A percentile compares a stretch with the other conserved stretches of the same genome.
These are phyloP conservation scores for Thryonomys swinderianus DNA, from an alignment of 2,113 vertebrate genomes.

Conservation along the genomic window DNA sequence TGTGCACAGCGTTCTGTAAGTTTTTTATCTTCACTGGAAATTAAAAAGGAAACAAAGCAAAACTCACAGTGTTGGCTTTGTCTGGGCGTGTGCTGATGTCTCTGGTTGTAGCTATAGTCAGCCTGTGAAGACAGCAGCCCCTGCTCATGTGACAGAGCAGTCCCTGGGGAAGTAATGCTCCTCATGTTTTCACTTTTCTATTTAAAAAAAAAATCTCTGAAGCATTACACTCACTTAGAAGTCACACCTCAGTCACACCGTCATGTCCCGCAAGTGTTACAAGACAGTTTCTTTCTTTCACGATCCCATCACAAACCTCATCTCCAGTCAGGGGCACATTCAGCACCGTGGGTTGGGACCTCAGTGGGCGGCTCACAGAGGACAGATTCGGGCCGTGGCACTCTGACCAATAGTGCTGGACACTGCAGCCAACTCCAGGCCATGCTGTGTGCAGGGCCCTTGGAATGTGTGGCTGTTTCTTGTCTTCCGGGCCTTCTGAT, in stretches of 20 bases:
- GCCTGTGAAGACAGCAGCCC: background rate
- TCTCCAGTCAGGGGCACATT: background rate
- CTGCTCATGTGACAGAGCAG: background rate
- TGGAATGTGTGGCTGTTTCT: too few species aligned
- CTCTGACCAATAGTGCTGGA: background rate
- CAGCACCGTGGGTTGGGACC: background rate
- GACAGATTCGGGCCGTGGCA: background rate
- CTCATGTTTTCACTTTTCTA: constrained; percentile 43
- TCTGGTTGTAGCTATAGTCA: background rate
- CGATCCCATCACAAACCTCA: background rate
- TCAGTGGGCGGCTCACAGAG: background rate
- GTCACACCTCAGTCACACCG: background rate
- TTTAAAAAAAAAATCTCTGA: background rate
- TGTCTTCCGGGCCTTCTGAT: background rate
- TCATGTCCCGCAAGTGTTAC: background rate
- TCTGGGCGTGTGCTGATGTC: background rate
- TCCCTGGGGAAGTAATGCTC: background rate
- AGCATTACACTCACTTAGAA: background rate
- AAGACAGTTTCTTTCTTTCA: background rate
- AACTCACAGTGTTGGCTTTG: background rate
- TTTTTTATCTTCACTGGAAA: background rate
- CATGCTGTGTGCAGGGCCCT: background rate
- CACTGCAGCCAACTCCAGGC: background rate
- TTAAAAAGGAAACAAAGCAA: background rate
- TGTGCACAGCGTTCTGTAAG: background rate